phyloP scores from a whole-genome alignment of 2,113 vertebrate species.

The Rattus norvegicus region GRCr8 NC_086025.1:29078001-29078500 shows the following conservation, averaged over 20 bases:
- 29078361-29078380: neutral
- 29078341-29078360: neutral
- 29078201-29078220: neutral
- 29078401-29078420: neutral
- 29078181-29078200: neutral
- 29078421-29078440: neutral
- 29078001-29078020: conserved; percentile 34
- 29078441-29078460: neutral
- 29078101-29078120: neutral
- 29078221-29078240: neutral
- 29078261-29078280: neutral
- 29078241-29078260: neutral
- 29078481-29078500: neutral
- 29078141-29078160: neutral
- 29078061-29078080: neutral
- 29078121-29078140: neutral
- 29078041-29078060: neutral
- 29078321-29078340: neutral
- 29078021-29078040: neutral
- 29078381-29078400: neutral
- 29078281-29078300: neutral
- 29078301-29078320: neutral
- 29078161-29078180: neutral
- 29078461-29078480: neutral
- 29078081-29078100: neutral